A percentile compares a stretch with the other conserved stretches of the same genome.
Conservation (phyloP, 1,140 invertebrate species). For the Zeugodacus cucurbitae region DNA sequence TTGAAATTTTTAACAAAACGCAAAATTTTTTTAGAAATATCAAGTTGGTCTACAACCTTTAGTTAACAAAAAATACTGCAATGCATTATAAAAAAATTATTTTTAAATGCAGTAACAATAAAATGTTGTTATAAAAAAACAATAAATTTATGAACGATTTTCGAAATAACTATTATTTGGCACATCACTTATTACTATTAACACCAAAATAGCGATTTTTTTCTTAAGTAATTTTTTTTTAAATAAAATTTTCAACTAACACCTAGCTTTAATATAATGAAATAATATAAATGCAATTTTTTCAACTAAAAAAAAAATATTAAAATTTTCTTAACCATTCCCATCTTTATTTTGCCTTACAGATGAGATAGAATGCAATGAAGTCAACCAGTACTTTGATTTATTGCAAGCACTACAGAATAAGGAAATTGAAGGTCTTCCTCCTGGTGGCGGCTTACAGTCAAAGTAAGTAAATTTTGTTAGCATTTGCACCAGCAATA, state of each 20-base stretch:
- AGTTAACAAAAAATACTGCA: too few species aligned
- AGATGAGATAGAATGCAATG: constrained; percentile 58
- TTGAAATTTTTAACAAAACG: too few species aligned
- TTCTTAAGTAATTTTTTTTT: constrained; percentile 24
- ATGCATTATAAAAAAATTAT: too few species aligned
- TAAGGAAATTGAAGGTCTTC: constrained; percentile 63
- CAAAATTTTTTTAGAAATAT: too few species aligned
- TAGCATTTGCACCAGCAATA: background rate
- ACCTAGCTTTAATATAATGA: constrained; percentile 1
- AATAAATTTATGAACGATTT: too few species aligned
- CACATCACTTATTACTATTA: background rate
- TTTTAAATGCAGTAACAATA: too few species aligned
- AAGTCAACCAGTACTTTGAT: constrained; percentile 56
- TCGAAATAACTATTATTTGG: too few species aligned
- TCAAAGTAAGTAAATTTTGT: constrained; percentile 54
- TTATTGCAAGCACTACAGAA: constrained; percentile 57
- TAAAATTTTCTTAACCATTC: background rate
- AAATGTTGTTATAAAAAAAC: too few species aligned
- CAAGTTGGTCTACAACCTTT: too few species aligned
- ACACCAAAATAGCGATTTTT: background rate
- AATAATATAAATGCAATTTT: background rate
- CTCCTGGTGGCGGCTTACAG: constrained; percentile 62
- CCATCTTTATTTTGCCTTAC: constrained; percentile 47
- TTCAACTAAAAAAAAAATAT: background rate
- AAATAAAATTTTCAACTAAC: background rate